A percentile compares a stretch with the other conserved stretches of the same genome.
Evolutionary conservation across 2,888 invertebrate species (phyloP).

Genomic region (Lasioglossum malachurum): DNA sequence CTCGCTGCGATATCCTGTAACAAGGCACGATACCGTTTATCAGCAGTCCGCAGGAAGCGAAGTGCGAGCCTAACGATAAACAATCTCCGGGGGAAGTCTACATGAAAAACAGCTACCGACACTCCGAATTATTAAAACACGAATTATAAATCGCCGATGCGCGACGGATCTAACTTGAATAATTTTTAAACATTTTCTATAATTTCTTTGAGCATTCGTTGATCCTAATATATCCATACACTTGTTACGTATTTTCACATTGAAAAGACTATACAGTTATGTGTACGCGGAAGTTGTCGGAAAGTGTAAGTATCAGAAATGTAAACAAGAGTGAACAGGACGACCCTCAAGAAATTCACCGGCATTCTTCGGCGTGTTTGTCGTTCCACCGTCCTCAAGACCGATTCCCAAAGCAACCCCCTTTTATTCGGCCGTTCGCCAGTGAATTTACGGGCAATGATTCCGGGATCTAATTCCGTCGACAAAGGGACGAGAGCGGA

Average conservation of each 20-base stretch:
- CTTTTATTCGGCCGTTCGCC: background rate
- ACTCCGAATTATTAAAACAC: background rate
- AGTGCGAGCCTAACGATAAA: slow-evolving; percentile 47
- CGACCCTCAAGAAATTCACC: background rate
- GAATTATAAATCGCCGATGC: background rate
- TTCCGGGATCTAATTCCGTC: slow-evolving; percentile 40
- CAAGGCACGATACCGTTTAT: slow-evolving; percentile 66
- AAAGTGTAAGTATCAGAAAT: background rate
- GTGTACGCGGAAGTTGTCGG: background rate
- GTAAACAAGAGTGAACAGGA: background rate
- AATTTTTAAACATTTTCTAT: no score
- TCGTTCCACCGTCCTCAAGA: background rate
- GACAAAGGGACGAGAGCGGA: slow-evolving; percentile 1
- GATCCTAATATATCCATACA: no score
- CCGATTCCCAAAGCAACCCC: background rate
- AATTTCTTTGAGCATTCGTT: no score
- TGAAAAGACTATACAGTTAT: no score
- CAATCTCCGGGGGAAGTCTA: background rate
- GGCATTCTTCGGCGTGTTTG: background rate
- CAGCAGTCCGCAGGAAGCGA: slow-evolving; percentile 66
- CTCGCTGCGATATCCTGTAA: slow-evolving; percentile 43
- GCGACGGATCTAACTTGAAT: no score
- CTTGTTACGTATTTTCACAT: no score
- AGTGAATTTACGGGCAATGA: slow-evolving; percentile 11
- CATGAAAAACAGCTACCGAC: background rate